A percentile compares a stretch with the other conserved stretches of the same genome.
These are phyloP conservation scores for Cydia strobilella DNA, from an alignment of 1,140 invertebrate species.

Conservation along the genomic window DNA sequence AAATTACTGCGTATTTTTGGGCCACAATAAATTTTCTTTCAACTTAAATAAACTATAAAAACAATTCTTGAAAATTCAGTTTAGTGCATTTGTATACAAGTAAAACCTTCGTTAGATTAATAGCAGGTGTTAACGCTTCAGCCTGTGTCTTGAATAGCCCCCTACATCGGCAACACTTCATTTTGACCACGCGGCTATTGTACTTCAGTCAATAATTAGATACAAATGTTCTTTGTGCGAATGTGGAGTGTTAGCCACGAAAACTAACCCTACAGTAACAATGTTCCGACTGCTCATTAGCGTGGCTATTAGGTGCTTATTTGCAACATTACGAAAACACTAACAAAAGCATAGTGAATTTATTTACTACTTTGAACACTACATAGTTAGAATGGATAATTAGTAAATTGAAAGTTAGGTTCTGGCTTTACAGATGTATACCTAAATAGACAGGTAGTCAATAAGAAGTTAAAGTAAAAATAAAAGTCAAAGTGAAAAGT, in stretches of 20 bases:
- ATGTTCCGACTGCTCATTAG: slow-evolving; percentile 14
- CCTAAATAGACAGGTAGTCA: too few relatives aligned
- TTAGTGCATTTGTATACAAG: too few relatives aligned
- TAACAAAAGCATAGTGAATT: neutral
- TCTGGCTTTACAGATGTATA: slow-evolving; percentile 22
- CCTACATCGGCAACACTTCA: neutral
- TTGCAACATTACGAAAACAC: neutral
- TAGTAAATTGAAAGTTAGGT: neutral
- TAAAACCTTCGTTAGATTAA: neutral
- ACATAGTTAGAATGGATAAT: neutral
- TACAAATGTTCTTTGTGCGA: slow-evolving; percentile 29
- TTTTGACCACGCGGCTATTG: slow-evolving; percentile 6
- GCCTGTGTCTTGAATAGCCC: neutral
- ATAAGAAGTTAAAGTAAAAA: too few relatives aligned
- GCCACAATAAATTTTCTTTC: too few relatives aligned
- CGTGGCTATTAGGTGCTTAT: slow-evolving; percentile 17
- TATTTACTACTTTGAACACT: neutral
- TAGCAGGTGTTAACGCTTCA: slow-evolving; percentile 17
- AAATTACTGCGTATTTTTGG: too few relatives aligned
- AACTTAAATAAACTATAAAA: too few relatives aligned
- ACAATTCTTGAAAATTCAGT: too few relatives aligned
- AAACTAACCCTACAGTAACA: slow-evolving; percentile 5
- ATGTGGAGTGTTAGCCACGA: slow-evolving; percentile 21
- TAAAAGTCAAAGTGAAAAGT: too few relatives aligned
- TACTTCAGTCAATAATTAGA: slow-evolving; percentile 27